A percentile compares a stretch with the other conserved stretches of the same genome.
Conservation (phyloP, 2,797 vertebrate species). For the Myiotriccus ornatus region DNA sequence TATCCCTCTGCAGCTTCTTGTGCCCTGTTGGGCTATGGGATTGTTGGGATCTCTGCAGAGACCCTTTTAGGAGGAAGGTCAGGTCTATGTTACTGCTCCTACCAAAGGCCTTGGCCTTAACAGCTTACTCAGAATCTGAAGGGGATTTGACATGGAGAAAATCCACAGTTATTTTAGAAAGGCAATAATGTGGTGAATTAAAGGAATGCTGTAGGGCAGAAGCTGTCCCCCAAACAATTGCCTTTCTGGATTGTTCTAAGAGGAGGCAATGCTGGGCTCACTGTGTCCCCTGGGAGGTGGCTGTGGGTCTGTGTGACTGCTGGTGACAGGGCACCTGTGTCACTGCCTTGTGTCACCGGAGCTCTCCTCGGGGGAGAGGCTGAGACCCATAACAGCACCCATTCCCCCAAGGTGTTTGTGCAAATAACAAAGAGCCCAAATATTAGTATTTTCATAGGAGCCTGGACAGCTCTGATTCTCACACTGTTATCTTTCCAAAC, state of each 20-base stretch:
- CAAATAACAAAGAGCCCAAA: background rate
- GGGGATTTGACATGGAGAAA: background rate
- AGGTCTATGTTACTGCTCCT: background rate
- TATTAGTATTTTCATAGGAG: background rate
- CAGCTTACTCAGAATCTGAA: background rate
- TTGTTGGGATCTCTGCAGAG: background rate
- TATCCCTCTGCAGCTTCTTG: background rate
- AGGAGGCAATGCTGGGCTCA: background rate
- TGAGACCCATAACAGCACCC: rapidly evolving
- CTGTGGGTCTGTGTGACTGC: rapidly evolving
- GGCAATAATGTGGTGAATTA: background rate
- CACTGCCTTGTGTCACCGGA: rapidly evolving
- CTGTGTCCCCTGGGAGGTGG: background rate
- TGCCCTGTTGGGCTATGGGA: background rate
- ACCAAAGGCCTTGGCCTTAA: background rate
- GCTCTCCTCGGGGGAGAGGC: background rate
- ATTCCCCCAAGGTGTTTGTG: rapidly evolving
- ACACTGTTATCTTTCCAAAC: background rate
- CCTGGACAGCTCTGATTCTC: background rate
- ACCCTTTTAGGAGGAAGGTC: background rate
- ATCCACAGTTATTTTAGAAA: background rate
- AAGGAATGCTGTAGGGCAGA: background rate
- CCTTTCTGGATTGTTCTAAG: background rate
- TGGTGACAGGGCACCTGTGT: background rate
- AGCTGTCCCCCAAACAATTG: background rate